A percentile compares a stretch with the other conserved stretches of the same genome.
Conservation (phyloP, 2,888 invertebrate species). For the Seira musarum region DNA sequence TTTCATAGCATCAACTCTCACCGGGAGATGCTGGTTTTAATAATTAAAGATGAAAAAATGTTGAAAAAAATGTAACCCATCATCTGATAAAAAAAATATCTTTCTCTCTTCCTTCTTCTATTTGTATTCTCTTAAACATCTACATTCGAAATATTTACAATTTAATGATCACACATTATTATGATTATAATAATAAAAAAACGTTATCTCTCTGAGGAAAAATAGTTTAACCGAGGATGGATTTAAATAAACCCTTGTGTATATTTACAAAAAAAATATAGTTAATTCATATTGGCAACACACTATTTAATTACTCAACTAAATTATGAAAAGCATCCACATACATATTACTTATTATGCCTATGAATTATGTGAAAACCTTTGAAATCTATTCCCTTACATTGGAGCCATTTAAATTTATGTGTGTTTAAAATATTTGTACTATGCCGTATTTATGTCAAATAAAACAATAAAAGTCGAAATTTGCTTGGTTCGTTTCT, state of each 20-base stretch:
- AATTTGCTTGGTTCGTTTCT: background rate
- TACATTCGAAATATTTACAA: background rate
- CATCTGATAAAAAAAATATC: slow-evolving; percentile 31
- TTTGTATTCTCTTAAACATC: slow-evolving; percentile 35
- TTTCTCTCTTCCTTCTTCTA: slow-evolving; percentile 59
- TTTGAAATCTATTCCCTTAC: slow-evolving; percentile 21
- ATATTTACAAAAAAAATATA: background rate
- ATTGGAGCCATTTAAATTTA: slow-evolving; percentile 46
- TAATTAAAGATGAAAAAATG: background rate
- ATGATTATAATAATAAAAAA: background rate
- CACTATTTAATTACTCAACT: background rate
- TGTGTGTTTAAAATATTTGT: slow-evolving; percentile 59
- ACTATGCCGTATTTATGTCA: slow-evolving; percentile 58
- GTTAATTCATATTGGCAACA: slow-evolving; percentile 1
- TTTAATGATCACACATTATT: background rate
- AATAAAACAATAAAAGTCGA: slow-evolving; percentile 40
- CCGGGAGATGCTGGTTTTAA: background rate
- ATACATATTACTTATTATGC: too few relatives aligned
- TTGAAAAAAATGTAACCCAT: background rate
- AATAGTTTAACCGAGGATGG: slow-evolving; percentile 1
- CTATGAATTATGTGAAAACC: too few relatives aligned
- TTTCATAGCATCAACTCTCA: too few relatives aligned
- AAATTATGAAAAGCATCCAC: background rate
- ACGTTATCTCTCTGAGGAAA: slow-evolving; percentile 1
- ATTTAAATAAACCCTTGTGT: slow-evolving; percentile 2